Percentiles rank a stretch among this genome's conserved stretches.
phyloP scores from a whole-genome alignment of 2,113 vertebrate genomes.

The Neolamprologus hecqui region DNA sequence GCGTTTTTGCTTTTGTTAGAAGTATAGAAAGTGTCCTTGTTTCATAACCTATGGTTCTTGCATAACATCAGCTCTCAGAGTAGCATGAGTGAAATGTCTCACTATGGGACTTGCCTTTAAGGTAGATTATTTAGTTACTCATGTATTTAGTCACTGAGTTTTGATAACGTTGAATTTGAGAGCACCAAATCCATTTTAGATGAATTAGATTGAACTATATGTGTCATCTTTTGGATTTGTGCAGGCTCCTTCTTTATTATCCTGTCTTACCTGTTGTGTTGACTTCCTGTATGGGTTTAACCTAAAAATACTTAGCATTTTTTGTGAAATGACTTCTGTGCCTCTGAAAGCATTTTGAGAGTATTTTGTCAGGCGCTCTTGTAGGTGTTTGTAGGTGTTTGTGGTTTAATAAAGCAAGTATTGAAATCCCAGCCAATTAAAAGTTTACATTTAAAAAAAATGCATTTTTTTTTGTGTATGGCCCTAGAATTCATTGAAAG shows the following conservation, averaged over 20 bases:
- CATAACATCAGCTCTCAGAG: not conserved
- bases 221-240: not conserved
- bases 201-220: not conserved
- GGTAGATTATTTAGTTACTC: not conserved
- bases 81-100: not conserved
- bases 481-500: not conserved
- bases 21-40: not conserved
- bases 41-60: not conserved
- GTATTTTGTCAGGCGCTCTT: not conserved
- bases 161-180: not conserved
- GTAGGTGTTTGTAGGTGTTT: not conserved
- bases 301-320: not conserved
- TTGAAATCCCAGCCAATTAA: not conserved
- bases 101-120: not conserved
- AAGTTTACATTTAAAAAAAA: not conserved
- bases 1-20: not conserved
- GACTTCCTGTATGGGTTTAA: not conserved
- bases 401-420: not conserved
- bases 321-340: not conserved
- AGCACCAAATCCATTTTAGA: not conserved
- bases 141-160: not conserved
- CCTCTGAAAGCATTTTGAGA: not conserved
- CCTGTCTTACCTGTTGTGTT: not conserved
- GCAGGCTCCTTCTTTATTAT: not conserved
- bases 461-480: not conserved